Conservation (phyloP, 2,888 invertebrate species). For the Frankliniella intonsa region DNA sequence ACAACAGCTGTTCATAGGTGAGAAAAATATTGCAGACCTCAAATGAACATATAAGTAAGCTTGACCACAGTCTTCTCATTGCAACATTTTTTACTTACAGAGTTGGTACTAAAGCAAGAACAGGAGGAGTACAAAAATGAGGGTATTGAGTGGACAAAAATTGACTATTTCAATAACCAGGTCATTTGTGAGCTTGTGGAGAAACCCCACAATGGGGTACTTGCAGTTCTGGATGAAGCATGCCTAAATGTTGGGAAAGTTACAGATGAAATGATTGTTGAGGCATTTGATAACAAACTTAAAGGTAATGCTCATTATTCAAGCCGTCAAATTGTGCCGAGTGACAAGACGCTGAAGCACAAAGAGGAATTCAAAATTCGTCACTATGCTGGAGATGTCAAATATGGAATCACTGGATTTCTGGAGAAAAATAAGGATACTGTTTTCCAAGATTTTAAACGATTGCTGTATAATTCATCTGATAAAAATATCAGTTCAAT, state of each 20-base stretch:
- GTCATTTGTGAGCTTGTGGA: conserved; percentile 94
- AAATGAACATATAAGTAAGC: conserved; percentile 1
- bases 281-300: conserved; percentile 88
- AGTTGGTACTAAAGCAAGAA: conserved; percentile 94
- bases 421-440: conserved; percentile 97
- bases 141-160: conserved; percentile 91
- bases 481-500: conserved; percentile 73
- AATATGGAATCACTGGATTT: conserved; percentile 84
- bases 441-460: conserved; percentile 93
- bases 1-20: conserved; percentile 94
- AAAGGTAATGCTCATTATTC: conserved; percentile 83
- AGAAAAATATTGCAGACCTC: conserved; percentile 35
- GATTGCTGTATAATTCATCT: conserved; percentile 78
- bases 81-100: conserved; percentile 47
- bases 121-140: conserved; percentile 95
- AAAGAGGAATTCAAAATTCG: conserved; percentile 75
- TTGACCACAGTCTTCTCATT: conserved; percentile 23
- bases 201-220: conserved; percentile 80
- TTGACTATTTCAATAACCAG: conserved; percentile 97
- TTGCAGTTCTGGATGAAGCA: conserved; percentile 95
- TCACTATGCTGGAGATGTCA: conserved; percentile 96
- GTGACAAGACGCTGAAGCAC: conserved; percentile 74
- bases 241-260: conserved; percentile 93
- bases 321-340: conserved; percentile 75
- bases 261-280: conserved; percentile 73